Base-by-base conservation (phyloP, 2,888 invertebrate genomes). In the Yponomeuta malinellus region DNA sequence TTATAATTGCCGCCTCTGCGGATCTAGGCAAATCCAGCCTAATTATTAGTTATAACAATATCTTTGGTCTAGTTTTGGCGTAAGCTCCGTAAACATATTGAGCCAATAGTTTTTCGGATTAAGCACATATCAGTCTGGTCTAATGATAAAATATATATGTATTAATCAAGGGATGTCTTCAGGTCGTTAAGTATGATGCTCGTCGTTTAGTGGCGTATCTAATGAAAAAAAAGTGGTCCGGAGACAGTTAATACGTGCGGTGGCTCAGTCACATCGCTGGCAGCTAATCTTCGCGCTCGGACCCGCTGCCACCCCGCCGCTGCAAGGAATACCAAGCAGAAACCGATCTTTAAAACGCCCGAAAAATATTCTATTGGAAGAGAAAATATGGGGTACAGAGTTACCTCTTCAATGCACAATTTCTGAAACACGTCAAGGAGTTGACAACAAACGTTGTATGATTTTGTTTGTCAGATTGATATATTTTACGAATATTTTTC, bases 321-420 rank as follows among this genome's bases (percentile, higher is more conserved):
- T 80, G 82, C 79, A 82, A 68, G 70, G 90, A 84, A 90, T 90
- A 89, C 83, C 85, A 90, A 90, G 78, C 85, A 86, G 86, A 71
- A 71, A 67, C 23, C 31, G 65, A 65, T 65, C 31, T 33, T 12
- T 4, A 1, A 31, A 65, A 65, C 65, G 29, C 65, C 10, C 33
- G 65, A 65, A 29, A 65, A 23, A 65, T 31, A 65, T 31, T 31
- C 33, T 31, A 65, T 4, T 65, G 1, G 31, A 12, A 31, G 12
- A 23, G 29, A 29, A 65, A 65, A 65, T 65, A 63, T 29, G 6
- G 9, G 8, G 9, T 43, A 43, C 9, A 43, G 43, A 43, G 43
- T 43, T 43, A 6, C 43, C 43, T 43, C 8, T 8, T 4, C 3
- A 6, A 43, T 8, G 43, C 43, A 8, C 33, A 43, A 43, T 43